Evolutionary conservation across 1,140 invertebrate species (phyloP), one percentile per base, ranked within the genome.

Genomic region (Stegodyphus mimosarum): DNA sequence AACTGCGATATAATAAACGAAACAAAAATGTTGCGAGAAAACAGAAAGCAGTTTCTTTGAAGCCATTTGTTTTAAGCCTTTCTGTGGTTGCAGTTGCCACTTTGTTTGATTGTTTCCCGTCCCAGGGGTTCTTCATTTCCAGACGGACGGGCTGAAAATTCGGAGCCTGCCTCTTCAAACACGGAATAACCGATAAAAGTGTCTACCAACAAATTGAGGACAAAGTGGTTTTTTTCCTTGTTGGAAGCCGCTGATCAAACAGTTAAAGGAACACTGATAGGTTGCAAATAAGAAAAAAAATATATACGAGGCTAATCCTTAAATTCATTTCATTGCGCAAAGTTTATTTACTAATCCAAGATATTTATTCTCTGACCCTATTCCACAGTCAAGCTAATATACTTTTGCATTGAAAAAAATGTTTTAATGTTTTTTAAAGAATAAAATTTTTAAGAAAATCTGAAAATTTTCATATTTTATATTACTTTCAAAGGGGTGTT

Each of bases 31-130:
- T 53, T n/a, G 77, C 10, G 18, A 33, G 66, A 11, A n/a, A 33
- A 6, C 6, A 13, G 60, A 17, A 64, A 70, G 51, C 33, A 79
- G 67, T 15, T 79, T 60, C 67, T 79, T 79, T 79, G 66, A 17
- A 69, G 66, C 77, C 77, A 79, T 79, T 79, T 79, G 77, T 79
- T 79, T 79, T 79, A 79, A 79, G 77, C 69, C 66, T 79, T 79
- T 79, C 77, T 79, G 77, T 55, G 77, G 77, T 64, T 71, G 77
- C 10, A 64, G 66, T 67, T 79, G 77, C 77, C 77, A 79, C 77
- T 79, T 79, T 79, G 77, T 79, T 79, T 79, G 77, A 79, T 79
- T 79, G 77, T 67, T 79, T 79, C 77, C 66, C 66, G 50, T 79
- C 67, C 77, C 77, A 18, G 77, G 77, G 77, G 77, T n/a, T 79